Conservation (phyloP, 2,797 vertebrate species). For the Hirundo rustica region DNA sequence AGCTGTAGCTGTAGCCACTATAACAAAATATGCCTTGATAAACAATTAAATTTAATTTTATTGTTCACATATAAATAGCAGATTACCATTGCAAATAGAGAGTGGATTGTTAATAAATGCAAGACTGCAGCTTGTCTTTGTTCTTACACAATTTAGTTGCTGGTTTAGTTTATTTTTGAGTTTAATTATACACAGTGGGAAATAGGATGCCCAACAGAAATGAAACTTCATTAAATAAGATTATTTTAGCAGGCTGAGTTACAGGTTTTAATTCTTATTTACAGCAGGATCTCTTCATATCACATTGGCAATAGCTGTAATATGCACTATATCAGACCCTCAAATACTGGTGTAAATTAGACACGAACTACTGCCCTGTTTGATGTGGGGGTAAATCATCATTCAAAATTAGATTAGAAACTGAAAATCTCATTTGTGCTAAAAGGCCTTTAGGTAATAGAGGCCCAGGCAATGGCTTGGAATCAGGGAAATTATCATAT, state of each 20-base stretch:
- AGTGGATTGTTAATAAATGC: neutral
- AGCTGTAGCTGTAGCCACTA: neutral
- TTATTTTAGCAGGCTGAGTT: neutral
- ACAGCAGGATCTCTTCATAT: neutral
- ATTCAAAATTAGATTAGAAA: neutral
- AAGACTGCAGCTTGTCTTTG: neutral
- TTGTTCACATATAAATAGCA: neutral
- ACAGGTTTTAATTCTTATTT: neutral
- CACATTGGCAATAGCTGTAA: neutral
- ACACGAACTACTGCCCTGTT: neutral
- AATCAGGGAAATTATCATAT: neutral
- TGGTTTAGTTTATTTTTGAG: neutral
- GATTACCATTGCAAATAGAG: neutral
- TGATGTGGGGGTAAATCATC: neutral
- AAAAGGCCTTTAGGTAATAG: neutral
- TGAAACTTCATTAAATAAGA: neutral
- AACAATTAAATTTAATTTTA: neutral
- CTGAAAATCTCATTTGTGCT: neutral
- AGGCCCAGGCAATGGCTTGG: neutral
- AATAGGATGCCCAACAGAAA: neutral
- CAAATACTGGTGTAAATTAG: neutral
- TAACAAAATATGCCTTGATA: neutral
- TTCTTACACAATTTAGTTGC: neutral
- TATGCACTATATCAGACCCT: neutral
- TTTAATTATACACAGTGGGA: neutral